Base-by-base conservation (phyloP, 2,113 vertebrate species). In the Pampusana beccarii region DNA sequence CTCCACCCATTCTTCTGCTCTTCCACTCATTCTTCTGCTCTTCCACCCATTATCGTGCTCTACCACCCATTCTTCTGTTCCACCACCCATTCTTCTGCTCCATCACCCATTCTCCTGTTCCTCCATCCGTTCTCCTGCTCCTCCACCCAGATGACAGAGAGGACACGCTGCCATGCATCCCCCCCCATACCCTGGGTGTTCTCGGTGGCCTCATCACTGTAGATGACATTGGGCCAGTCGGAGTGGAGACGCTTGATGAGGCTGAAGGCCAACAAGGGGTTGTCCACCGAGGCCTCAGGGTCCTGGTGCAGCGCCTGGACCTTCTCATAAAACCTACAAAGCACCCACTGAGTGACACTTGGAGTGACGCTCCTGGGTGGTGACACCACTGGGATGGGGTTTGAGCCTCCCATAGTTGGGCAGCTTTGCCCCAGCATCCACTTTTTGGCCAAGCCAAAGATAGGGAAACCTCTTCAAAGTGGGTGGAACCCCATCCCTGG, bases 181-280 rank as follows among this genome's bases (percentile, higher is more conserved):
- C 5, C 26, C 13, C 9, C 50, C 1, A 0, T 97, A 99, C 99
- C 99, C 98, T 97, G 98, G 58, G 80, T 80, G 92, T 99, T 99
- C 56, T 98, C 98, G 8, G 90, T 67, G 74, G 98, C 98, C 94
- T 99, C 98, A 0, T 97, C 88, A 57, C 98, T 99, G 92, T 99
- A 97, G 17, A 99, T 95, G 36, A 99, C 65, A 4, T 99, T 99
- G 95, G 96, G 96, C 99, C 99, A 99, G 94, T 99, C 99, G 1
- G 98, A 99, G 79, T 99, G 98, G 25, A 99, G 97, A 13, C 99
- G 98, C 94, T 99, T 99, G 97, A 99, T 98, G 92, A 99, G 98
- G 57, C 98, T 97, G 96, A 98, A 99, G 7, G 99, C 98, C 83
- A 98, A 71, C 91, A 99, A 90, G 4, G 99, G 99, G 96, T 99